A percentile compares a stretch with the other conserved stretches of the same genome.
phyloP scores from a whole-genome alignment of 2,888 invertebrate species.

The Temnothorax ravouxi region DNA sequence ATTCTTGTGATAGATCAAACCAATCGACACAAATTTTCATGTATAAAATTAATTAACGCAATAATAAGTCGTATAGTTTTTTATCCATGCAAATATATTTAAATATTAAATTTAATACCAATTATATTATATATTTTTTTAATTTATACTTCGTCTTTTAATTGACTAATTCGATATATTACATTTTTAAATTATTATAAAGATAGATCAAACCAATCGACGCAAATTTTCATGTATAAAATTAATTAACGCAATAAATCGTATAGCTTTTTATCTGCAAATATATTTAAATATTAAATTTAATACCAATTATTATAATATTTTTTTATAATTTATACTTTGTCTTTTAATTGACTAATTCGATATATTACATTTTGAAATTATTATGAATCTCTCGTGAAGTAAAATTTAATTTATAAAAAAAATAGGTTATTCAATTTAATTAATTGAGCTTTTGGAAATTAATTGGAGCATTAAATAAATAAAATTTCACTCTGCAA shows the following conservation, averaged over 20 bases:
- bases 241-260: background rate
- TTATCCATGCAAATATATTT: background rate
- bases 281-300: constrained; percentile 10
- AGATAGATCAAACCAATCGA: background rate
- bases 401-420: background rate
- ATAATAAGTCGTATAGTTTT: background rate
- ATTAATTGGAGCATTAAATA: background rate
- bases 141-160: background rate
- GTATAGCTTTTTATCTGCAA: background rate
- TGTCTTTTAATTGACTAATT: background rate
- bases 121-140: background rate
- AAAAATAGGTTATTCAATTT: background rate
- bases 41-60: background rate
- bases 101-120: constrained; percentile 4
- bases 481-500: background rate
- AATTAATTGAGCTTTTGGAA: background rate
- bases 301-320: background rate
- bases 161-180: too few relatives aligned
- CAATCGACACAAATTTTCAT: background rate
- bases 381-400: background rate
- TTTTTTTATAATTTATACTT: background rate
- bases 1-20: background rate
- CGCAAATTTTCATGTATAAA: background rate
- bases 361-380: background rate
- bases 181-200: background rate